phyloP scores from a whole-genome alignment of 2,797 vertebrate species.

The Cephalopachus bancanus region DNA sequence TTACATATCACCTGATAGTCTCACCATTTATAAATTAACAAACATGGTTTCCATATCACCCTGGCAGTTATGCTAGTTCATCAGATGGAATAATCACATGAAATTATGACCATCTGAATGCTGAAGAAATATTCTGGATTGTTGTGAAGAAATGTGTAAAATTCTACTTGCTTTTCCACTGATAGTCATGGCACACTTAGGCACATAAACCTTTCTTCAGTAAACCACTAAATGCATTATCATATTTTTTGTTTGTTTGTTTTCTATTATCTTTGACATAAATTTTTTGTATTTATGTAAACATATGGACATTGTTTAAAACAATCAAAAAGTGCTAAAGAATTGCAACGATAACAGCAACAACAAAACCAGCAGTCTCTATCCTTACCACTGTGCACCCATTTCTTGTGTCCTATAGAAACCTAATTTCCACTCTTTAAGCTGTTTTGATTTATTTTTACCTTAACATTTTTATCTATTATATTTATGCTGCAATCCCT shows the following conservation, averaged over 20 bases:
- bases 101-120: neutral
- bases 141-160: neutral
- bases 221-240: neutral
- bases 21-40: neutral
- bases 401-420: neutral
- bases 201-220: neutral
- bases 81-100: neutral
- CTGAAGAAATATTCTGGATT: neutral
- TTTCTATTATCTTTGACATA: conserved; percentile 1
- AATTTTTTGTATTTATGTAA: conserved; percentile 38
- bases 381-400: neutral
- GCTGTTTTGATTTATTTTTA: neutral
- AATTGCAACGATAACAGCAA: neutral
- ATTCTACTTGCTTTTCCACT: neutral
- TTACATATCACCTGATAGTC: neutral
- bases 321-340: neutral
- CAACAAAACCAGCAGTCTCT: neutral
- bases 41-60: neutral
- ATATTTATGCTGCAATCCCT: neutral
- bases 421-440: neutral
- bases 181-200: neutral
- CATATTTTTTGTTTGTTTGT: neutral
- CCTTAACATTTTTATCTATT: neutral
- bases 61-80: neutral
- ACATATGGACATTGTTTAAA: neutral